phyloP scores from a whole-genome alignment of 2,113 vertebrate species.

The Irena cyanogastra region DNA sequence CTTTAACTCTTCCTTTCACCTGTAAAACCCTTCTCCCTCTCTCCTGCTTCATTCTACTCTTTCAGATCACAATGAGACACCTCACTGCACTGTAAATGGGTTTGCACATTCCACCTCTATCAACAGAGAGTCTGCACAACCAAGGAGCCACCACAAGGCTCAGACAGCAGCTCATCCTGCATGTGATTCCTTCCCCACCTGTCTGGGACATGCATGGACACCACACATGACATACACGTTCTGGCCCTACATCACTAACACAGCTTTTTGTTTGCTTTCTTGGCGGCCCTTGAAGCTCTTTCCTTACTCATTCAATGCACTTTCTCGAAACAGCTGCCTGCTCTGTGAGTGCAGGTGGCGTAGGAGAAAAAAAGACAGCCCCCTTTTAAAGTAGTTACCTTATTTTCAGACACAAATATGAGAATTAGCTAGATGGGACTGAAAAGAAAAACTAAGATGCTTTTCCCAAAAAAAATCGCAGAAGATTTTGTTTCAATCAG shows the following conservation, averaged over 20 bases:
- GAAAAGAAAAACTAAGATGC: not conserved
- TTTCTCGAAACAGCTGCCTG: not conserved
- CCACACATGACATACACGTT: not conserved
- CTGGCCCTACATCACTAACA: not conserved
- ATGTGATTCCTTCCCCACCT: not conserved
- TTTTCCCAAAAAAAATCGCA: not conserved
- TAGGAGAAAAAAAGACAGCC: fast-evolving
- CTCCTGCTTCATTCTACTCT: not conserved
- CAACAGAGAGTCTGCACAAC: not conserved
- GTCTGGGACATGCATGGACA: not conserved
- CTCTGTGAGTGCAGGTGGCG: not conserved
- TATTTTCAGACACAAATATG: not conserved
- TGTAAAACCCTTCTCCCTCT: not conserved
- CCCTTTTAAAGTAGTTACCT: not conserved
- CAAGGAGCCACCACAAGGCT: fast-evolving
- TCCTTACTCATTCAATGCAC: not conserved
- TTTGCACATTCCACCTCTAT: not conserved
- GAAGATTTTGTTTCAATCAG: not conserved
- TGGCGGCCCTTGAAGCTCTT: not conserved
- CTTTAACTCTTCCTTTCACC: not conserved
- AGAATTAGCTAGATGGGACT: not conserved
- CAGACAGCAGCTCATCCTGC: not conserved
- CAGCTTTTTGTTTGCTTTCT: not conserved
- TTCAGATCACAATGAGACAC: not conserved
- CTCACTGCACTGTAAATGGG: not conserved